Conservation (phyloP, 2,888 invertebrate genomes). For the Vanessa cardui region DNA sequence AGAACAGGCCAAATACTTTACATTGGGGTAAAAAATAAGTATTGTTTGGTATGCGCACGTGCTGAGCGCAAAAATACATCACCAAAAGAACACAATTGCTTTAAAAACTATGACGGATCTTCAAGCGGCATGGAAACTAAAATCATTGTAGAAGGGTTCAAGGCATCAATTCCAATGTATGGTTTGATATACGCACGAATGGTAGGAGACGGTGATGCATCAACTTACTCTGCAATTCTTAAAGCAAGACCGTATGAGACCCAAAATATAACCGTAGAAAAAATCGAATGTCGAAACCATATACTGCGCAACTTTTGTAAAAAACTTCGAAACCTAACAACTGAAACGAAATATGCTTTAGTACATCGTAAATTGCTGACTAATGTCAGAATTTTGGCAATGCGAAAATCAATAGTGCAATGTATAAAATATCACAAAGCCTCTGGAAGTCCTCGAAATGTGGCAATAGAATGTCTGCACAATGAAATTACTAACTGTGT, state of each 20-base stretch:
- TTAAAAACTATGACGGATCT: conserved; percentile 38
- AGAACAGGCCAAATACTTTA: conserved; percentile 34
- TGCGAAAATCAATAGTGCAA: not conserved
- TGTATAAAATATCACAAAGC: not conserved
- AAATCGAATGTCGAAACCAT: conserved; percentile 44
- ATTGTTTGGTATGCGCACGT: conserved; percentile 17
- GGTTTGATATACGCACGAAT: conserved; percentile 37
- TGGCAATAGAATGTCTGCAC: too few species aligned
- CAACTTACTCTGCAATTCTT: conserved; percentile 38
- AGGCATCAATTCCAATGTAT: conserved; percentile 38
- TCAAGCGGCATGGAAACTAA: conserved; percentile 40
- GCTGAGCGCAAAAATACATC: not conserved
- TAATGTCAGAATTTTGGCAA: not conserved
- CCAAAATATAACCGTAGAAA: conserved; percentile 37
- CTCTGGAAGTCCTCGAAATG: too few species aligned
- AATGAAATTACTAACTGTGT: too few species aligned
- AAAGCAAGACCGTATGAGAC: conserved; percentile 32
- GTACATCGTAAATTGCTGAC: not conserved
- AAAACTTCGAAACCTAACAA: conserved; percentile 18
- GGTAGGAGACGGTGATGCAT: conserved; percentile 40
- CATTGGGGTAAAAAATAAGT: conserved; percentile 39
- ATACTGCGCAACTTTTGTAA: conserved; percentile 38
- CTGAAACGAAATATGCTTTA: conserved; percentile 12
- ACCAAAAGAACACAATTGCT: conserved; percentile 25
- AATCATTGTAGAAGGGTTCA: conserved; percentile 41